Base-by-base conservation (phyloP, 2,888 invertebrate genomes). In the Lingula anatina region DNA sequence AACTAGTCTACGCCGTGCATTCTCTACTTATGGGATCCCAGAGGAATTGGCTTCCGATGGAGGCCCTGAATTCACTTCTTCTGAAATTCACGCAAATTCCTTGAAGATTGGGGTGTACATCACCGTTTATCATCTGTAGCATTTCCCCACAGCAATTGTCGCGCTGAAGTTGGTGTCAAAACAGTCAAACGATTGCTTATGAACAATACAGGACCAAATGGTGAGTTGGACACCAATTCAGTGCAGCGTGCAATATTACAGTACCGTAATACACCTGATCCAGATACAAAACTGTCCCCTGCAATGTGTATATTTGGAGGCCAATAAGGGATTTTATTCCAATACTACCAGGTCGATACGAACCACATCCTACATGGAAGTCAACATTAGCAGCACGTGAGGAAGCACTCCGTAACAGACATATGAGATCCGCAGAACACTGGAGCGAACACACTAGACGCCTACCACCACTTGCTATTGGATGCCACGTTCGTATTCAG, bases 101-200 rank as follows among this genome's bases (percentile, higher is more conserved):
- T 65, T 2, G 40, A 50, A 15, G 27, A 50, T 18, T 62, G 63
- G 62, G 47, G 49, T 3, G 47, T 66, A 1, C 50, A 59, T 39
- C 62, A 65, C 35, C 43, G 59, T 1, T 44, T 63, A 1, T 64
- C 64, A 18, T 65, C 61, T 2, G 62, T 65, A n/a, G n/a, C n/a
- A n/a, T n/a, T n/a, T n/a, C n/a, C n/a, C n/a, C n/a, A n/a, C n/a
- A n/a, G n/a, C n/a, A n/a, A n/a, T n/a, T n/a, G n/a, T n/a, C n/a
- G n/a, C n/a, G n/a, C n/a, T n/a, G n/a, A n/a, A n/a, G n/a, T n/a
- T n/a, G n/a, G n/a, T n/a, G n/a, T n/a, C n/a, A n/a, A n/a, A n/a
- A n/a, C n/a, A n/a, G n/a, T n/a, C 0, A 60, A 64, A 40, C 53
- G 62, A 15, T 46, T 62, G 12, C 53, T 65, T 20, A 54, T 55